Percentiles rank a stretch among this genome's conserved stretches.
Conservation (phyloP, 2,888 invertebrate genomes). For the Tupiocoris notatus region DNA sequence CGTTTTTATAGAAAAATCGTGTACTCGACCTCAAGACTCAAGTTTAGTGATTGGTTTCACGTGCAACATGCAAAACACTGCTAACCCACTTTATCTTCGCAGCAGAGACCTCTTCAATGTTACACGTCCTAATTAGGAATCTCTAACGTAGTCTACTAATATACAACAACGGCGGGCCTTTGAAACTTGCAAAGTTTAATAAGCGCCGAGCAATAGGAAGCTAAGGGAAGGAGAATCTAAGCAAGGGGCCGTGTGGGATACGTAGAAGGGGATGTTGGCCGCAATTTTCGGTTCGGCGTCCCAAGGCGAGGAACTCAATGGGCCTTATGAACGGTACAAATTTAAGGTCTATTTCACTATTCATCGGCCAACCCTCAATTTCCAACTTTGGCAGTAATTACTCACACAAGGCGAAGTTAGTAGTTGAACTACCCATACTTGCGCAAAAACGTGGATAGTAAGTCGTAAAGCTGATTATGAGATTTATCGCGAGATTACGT, state of each 20-base stretch:
- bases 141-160: not conserved
- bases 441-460: too few relatives aligned
- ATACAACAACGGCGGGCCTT: not conserved
- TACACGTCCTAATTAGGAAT: not conserved
- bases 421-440: too few relatives aligned
- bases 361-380: not conserved
- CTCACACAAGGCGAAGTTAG: too few relatives aligned
- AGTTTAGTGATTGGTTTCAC: too few relatives aligned
- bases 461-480: too few relatives aligned
- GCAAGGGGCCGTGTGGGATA: not conserved
- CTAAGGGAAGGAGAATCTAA: not conserved
- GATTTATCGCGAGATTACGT: too few relatives aligned
- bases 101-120: not conserved
- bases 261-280: not conserved
- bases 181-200: not conserved
- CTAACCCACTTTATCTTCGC: not conserved
- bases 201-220: not conserved
- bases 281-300: not conserved
- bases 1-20: too few relatives aligned
- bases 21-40: too few relatives aligned
- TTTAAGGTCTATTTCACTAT: not conserved
- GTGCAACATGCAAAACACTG: too few relatives aligned
- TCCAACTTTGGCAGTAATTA: too few relatives aligned
- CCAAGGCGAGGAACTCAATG: not conserved
- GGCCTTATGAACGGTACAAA: not conserved